These are phyloP conservation scores for Mimas tiliae DNA, from an alignment of 2,888 invertebrate genomes.

Conservation along the genomic window DNA sequence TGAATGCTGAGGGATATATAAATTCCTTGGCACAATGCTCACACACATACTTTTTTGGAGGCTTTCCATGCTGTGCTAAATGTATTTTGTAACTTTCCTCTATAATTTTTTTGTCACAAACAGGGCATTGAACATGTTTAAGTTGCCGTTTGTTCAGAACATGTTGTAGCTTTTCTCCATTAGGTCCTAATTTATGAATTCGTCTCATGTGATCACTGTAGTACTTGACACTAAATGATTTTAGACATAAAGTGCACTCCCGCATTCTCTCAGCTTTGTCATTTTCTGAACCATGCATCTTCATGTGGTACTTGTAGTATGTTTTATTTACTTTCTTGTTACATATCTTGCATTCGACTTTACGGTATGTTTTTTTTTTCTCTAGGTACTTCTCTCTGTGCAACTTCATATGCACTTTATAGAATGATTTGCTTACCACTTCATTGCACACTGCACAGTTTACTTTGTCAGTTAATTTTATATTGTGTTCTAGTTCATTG, in stretches of 20 bases:
- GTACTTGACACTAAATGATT: conserved; percentile 37
- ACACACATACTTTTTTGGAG: conserved; percentile 46
- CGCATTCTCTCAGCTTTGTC: conserved; percentile 36
- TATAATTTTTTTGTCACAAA: conserved; percentile 41
- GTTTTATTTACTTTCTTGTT: conserved; percentile 41
- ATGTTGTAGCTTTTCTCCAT: conserved; percentile 22
- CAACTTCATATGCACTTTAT: conserved; percentile 39
- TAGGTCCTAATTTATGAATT: conserved; percentile 32
- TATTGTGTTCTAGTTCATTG: conserved; percentile 29
- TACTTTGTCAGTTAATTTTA: conserved; percentile 30
- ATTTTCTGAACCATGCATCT: conserved; percentile 39
- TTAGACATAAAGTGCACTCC: conserved; percentile 42
- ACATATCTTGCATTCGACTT: conserved; percentile 49
- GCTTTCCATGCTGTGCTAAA: conserved; percentile 40
- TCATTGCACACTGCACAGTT: conserved; percentile 46
- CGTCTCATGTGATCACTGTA: conserved; percentile 40
- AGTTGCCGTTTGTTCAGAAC: background rate
- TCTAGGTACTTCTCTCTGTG: conserved; percentile 41
- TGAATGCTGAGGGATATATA: conserved; percentile 45
- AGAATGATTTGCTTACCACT: conserved; percentile 34
- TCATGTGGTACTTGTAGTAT: conserved; percentile 45
- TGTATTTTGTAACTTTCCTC: conserved; percentile 42
- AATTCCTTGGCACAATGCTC: conserved; percentile 55
- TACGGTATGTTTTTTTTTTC: conserved; percentile 37
- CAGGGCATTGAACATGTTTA: conserved; percentile 37